Evolutionary conservation across 2,113 vertebrate genomes (phyloP).

Genomic region (Herpailurus yagouaroundi): DNA sequence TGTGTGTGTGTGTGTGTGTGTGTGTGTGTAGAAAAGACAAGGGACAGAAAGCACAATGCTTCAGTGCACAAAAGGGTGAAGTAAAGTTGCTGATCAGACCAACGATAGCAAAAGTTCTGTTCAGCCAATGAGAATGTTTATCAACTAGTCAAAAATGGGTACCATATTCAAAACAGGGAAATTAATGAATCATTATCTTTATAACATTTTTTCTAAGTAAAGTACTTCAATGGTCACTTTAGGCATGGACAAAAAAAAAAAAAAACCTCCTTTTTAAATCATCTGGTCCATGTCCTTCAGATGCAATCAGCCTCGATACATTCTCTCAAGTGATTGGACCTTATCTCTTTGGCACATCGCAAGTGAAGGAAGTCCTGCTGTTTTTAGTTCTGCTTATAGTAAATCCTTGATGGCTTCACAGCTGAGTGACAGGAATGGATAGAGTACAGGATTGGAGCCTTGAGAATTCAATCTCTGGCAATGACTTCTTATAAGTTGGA

Average conservation of each 20-base stretch:
- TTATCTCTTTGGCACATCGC: constrained; percentile 63
- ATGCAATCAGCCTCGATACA: constrained; percentile 57
- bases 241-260: neutral
- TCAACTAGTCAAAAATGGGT: neutral
- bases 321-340: constrained; percentile 62
- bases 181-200: constrained; percentile 32
- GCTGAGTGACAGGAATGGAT: constrained; percentile 50
- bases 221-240: constrained; percentile 32
- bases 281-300: constrained; percentile 38
- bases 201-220: constrained; percentile 13
- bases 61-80: neutral
- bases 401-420: constrained; percentile 66
- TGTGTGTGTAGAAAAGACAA: neutral
- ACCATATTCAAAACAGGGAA: constrained; percentile 7
- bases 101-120: neutral
- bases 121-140: constrained; percentile 24
- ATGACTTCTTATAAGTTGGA: constrained; percentile 42
- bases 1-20: neutral
- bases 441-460: constrained; percentile 54
- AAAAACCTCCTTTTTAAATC: constrained; percentile 29
- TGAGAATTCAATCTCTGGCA: constrained; percentile 67
- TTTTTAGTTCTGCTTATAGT: constrained; percentile 69
- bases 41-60: neutral
- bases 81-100: neutral
- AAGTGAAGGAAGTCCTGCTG: constrained; percentile 61